Base-by-base conservation (phyloP, 2,888 invertebrate genomes). In the Drosophila picticornis region DNA sequence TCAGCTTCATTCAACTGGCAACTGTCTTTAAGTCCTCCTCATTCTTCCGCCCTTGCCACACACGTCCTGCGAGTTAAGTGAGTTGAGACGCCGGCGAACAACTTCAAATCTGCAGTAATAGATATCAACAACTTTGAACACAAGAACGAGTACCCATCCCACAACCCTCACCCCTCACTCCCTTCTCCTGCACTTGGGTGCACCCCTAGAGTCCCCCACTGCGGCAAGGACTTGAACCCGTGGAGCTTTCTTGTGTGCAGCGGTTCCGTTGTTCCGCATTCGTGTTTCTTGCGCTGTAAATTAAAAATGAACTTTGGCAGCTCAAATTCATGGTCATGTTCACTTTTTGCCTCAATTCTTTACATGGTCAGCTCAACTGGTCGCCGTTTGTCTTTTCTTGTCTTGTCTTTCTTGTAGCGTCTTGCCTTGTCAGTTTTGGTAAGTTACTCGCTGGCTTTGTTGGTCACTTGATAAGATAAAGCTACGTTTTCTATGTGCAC, bases 81-180 rank as follows among this genome's bases (percentile, higher is more conserved):
- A 87, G 88, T 79, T 84, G 84, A 81, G 89, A 81, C 81, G 81
- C 67, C 72, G 84, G 79, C 80, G 75, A 82, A 88, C 79, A 83
- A 80, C 86, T 88, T 83, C 81, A 88, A 90, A 90, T 90, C 88
- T 85, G 75, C 73, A 77, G 90, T 87, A 87, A 87, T 87, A 90
- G 86, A 87, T 87, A 87, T 87, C 90, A 87, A 89, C 90, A 89
- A 86, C 85, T 89, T 87, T 83, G 80, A 75, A 68, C 60, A 61
- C 58, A 57, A 68, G 67, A 57, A 59, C 59, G 66, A 61, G 61
- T 25, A 27, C 32, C 46, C 40, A 27, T 10, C n/a, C 46, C 16
- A 46, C 25, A 25, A 34, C 4, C 38, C 7, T 6, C 19, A 19
- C 50, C 2, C 38, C 7, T 6, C 19, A 32, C 32, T 25, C 25